Conservation (phyloP, 2,888 invertebrate species). For the Lepidochitona cinerea region DNA sequence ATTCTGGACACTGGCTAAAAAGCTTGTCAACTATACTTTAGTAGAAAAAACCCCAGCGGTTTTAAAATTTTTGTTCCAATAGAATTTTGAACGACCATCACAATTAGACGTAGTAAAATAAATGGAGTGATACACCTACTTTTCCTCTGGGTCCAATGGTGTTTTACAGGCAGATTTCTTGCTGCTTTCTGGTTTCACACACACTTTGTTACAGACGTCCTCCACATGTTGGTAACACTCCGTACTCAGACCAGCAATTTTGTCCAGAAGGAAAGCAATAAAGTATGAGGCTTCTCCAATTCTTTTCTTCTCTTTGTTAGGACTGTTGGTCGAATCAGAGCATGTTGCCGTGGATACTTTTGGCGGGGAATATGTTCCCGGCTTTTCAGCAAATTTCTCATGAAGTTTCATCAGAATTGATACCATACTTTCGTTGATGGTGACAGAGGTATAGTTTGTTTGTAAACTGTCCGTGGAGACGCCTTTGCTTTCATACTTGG, state of each 20-base stretch:
- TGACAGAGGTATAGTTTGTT: conserved; percentile 37
- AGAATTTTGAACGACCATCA: too few relatives aligned
- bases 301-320: conserved; percentile 47
- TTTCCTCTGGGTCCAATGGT: conserved; percentile 43
- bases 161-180: background rate
- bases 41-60: too few relatives aligned
- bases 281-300: conserved; percentile 92
- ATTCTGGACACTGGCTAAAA: too few relatives aligned
- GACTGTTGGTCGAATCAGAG: background rate
- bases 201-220: conserved; percentile 81
- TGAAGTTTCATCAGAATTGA: conserved; percentile 91
- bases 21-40: too few relatives aligned
- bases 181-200: conserved; percentile 76
- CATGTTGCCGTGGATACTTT: background rate
- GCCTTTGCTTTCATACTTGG: conserved; percentile 50
- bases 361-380: conserved; percentile 82
- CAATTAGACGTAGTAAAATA: too few relatives aligned
- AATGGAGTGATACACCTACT: too few relatives aligned
- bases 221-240: conserved; percentile 73
- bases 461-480: conserved; percentile 46
- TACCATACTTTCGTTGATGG: conserved; percentile 80
- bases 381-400: conserved; percentile 85
- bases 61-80: too few relatives aligned
- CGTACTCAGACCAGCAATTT: conserved; percentile 60
- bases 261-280: conserved; percentile 84